Base-by-base conservation (phyloP, 2,888 invertebrate genomes). In the Sepiola atlantica region DNA sequence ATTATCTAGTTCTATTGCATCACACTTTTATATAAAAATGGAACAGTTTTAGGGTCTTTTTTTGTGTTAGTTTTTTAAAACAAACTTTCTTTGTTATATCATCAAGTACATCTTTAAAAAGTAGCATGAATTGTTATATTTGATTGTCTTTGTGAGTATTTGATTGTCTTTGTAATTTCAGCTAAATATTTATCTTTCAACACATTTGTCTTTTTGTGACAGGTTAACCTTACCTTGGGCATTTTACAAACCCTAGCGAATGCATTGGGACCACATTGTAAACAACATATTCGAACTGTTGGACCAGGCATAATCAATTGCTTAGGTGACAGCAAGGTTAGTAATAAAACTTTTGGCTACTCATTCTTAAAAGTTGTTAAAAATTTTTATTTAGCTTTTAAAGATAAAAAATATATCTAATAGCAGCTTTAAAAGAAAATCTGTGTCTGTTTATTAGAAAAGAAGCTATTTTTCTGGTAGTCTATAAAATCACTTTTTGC, bases 231-330 rank as follows among this genome's bases (percentile, higher is more conserved):
- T 32, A 98, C 99, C 0, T 97, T 99, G 92, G 98, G 98, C 94
- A 98, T 99, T 95, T 99, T 99, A 96, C 98, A 99, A 96, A 98
- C 98, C 57, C 97, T 99, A 55, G 98, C 98, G 0, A 98, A 98
- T 0, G 98, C 99, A 0, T 98, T 99, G 98, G 99, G 99, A 10
- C 96, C 96, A 32, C 98, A 98, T 93, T 98, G 98, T 96, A 98
- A 98, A 96, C 98, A 98, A 94, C 98, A 99, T 96, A 98, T 99
- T 35, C 98, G 98, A 95, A 98, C 98, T 0, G 98, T 99, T 95
- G 98, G 99, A 96, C 99, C 99, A 0, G 98, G 98, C 0, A 98
- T 99, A 96, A 98, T 99, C 92, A 97, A 97, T 94, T 98, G 98
- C 95, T 96, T 98, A 55, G 98, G 98, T 0, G 98, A 98, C 96